A percentile compares a stretch with the other conserved stretches of the same genome.
Conservation (phyloP, 2,113 vertebrate genomes). For the Erinaceus europaeus region DNA sequence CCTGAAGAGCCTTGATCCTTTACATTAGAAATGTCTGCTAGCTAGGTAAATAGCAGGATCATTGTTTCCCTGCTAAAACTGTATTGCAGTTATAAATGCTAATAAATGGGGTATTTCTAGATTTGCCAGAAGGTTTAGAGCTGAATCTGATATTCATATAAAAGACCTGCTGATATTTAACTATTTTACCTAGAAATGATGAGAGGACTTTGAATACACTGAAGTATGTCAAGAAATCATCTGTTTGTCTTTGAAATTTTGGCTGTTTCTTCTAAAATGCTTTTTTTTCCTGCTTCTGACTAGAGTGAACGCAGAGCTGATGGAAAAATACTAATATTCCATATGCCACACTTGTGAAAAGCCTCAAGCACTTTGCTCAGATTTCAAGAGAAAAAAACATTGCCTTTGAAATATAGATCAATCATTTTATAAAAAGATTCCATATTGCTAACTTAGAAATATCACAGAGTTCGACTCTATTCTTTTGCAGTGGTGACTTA, state of each 20-base stretch:
- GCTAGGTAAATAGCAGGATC: background rate
- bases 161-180: background rate
- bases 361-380: conserved; percentile 10
- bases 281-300: background rate
- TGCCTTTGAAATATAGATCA: conserved; percentile 54
- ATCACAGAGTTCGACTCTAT: background rate
- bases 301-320: background rate
- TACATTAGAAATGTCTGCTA: background rate
- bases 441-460: background rate
- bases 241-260: background rate
- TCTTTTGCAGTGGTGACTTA: background rate
- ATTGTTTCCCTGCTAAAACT: conserved; percentile 22
- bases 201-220: conserved; percentile 25
- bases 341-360: conserved; percentile 17
- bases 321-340: conserved; percentile 20
- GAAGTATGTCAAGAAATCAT: background rate
- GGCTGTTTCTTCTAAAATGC: background rate
- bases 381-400: conserved; percentile 21
- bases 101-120: conserved; percentile 22
- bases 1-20: background rate
- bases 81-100: conserved; percentile 15
- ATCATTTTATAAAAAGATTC: conserved; percentile 43
- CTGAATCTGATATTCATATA: background rate
- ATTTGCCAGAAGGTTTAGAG: background rate
- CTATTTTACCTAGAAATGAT: background rate